Base-by-base conservation (phyloP, 2,888 invertebrate genomes). In the Unio delphinus region DNA sequence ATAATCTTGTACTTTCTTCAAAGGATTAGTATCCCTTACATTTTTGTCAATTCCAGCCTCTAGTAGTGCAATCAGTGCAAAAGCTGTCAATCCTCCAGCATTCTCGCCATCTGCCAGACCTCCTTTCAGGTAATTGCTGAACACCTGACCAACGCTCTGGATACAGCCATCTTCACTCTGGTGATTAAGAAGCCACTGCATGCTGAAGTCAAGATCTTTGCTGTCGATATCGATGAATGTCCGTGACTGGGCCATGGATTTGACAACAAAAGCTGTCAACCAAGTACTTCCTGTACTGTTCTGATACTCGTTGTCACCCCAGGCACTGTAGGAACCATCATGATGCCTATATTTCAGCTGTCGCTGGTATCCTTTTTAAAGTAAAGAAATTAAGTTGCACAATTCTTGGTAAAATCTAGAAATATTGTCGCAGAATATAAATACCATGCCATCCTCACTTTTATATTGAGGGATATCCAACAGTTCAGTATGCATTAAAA, bases 141-240 rank as follows among this genome's bases (percentile, higher is more conserved):
- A 81, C n/a, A 83, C 83, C 20, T 79, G 75, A 4, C 87, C 94
- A 65, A 94, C 84, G 55, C 90, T 92, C 2, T 93, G 92, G 89
- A 95, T 95, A 88, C 95, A 95, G 1, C 95, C 95, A 81, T 94
- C 94, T 85, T 94, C 94, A 89, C 94, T 90, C 86, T 95, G 95
- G 66, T 93, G 92, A 8, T 55, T 54, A 11, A 71, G 69, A 55
- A 89, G 75, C 82, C 84, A 88, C 1, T 68, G 23, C 4, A 83
- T 75, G 67, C 86, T 87, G 45, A 73, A 70, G 7, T 68, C 58
- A 17, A 87, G 69, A 60, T 85, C 85, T 87, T 90, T 20, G 92
- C 89, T 69, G 94, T 93, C 95, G 93, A 95, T 23, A 71, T 72
- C 76, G 20, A 89, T 87, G 74, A 80, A 87, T 4, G 76, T 77